Evolutionary conservation across 2,888 invertebrate genomes (phyloP), one percentile per base, ranked within the genome.

Genomic region (Pachymerium ferrugineum): DNA sequence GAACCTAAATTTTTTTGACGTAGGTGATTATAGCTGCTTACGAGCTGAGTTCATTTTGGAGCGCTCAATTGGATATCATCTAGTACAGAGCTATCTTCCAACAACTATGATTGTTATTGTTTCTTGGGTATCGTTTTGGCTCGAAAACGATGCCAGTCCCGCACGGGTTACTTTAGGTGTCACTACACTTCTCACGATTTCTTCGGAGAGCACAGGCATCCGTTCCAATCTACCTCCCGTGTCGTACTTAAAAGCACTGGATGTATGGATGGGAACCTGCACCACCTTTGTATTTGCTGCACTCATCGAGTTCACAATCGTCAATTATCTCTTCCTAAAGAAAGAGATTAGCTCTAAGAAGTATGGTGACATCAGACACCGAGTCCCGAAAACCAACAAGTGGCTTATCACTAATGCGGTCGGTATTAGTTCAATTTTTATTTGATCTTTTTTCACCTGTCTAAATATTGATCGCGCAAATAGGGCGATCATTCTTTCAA

Each of bases 231-330:
- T 79, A 12, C 79, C 79, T 0, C 79, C 79, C 1, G 78, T 78
- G 8, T 78, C 78, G 16, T 79, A 79, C 74, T 77, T 79, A 22
- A 79, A 80, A 75, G 80, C 80, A 22, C 78, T 80, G 70, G 80
- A 80, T 76, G 80, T 80, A n/a, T 80, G 80, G 80, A 80, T 80
- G 79, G 79, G 79, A 6, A 78, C 78, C 62, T 78, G 79, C 78
- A 77, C 80, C 80, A 83, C 83, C 14, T 85, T 85, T 77, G 84
- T 85, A 14, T 85, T 85, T 78, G 81, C 83, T 74, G 84, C 85
- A 6, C 80, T 85, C 12, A 79, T 85, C 70, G 85, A 85, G 77
- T 85, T 85, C 78, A 84, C 84, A 6, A 80, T 83, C 54, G 84
- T 84, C 68, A 85, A 85, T 78, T 85, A 84, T 78, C 80, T 84